Base-by-base conservation (phyloP, 1,140 invertebrate genomes). In the Archivesica marissinica region DNA sequence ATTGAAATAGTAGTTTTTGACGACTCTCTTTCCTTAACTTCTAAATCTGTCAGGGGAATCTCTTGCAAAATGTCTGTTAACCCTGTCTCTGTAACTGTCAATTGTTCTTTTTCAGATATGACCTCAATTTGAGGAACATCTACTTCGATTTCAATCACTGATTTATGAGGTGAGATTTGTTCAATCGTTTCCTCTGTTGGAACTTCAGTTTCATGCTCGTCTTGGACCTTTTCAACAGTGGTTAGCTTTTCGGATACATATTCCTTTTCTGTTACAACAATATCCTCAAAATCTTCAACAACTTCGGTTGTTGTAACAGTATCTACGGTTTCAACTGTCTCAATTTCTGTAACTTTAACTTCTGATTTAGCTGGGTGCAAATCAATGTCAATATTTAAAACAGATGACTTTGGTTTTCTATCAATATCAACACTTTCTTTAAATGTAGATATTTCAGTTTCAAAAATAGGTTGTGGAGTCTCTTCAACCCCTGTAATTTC, bases 201-300 rank as follows among this genome's bases (percentile, higher is more conserved):
- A 28, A 17, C 28, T 30, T 13, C 25, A 28, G 28, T 30, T 61
- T 61, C 35, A 39, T 78, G 28, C 28, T 61, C 59, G n/a, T 23
- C 70, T 80, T 28, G 75, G 1, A 78, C 64, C 23, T 79, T 61
- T 35, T 74, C 64, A 28, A 68, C 20, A 70, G 47, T n/a, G 11
- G 38, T 70, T 70, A 33, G 61, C 17, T 50, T 72, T 54, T 68
- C 61, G 39, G 47, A 38, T 25, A 41, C 30, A 20, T 35, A 41
- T 25, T 61, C 54, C 20, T 47, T 66, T 86, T 75, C 68, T 28
- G 44, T 54, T 59, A 84, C 61, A 47, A 39, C 44, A 61, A 84
- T 39, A 33, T 68, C 44, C 39, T 66, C 64, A 41, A 13, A n/a
- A 11, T 52, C 64, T 68, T 54, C 76, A 78, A 41, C 54, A 59